Evolutionary conservation across 2,113 vertebrate species (phyloP), one percentile per base, ranked within the genome.

Genomic region (Etia nguti): DNA sequence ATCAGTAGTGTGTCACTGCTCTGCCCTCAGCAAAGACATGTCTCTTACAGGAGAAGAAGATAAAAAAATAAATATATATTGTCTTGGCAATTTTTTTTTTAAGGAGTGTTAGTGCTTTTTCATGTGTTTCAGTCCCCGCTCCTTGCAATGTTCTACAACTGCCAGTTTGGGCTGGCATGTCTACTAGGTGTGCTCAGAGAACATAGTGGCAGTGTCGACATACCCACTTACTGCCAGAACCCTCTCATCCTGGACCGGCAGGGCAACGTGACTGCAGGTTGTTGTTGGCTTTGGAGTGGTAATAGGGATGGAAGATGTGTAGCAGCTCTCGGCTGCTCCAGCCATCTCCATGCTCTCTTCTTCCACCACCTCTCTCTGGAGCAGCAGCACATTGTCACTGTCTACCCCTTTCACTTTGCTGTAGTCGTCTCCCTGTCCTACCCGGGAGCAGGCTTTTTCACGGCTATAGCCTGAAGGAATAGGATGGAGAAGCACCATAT

Each of bases 341-440:
- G 75, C 62, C 4, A 59, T 68, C 79, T 96, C 96, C 92, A 89
- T 92, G 62, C 90, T 80, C 2, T 85, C 86, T 95, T 95, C 80
- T 93, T 96, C 90, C n/a, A 6, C 43, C 20, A 26, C 62, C 34
- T 97, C 95, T 65, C 93, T 97, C 88, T 97, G 95, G 75, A 99
- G 94, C 48, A 99, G 93, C 79, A 99, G 93, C 87, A 96, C 90
- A 41, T 95, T 96, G 85, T 96, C 94, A 22, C 93, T 94, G 22
- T 89, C 86, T 81, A 99, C 93, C 6, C 93, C 93, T 77, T 96
- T 97, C 68, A 99, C 97, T 90, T 96, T 98, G 24, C 97, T 97
- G 81, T 99, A 99, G 88, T 98, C 97, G 82, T 97, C 91, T 26
- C 77, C 82, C 82, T 79, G 56, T 8, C 54, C 65, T 6, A 11